Evolutionary conservation across 2,888 invertebrate genomes (phyloP).

Genomic region (Subacronicta megacephala): DNA sequence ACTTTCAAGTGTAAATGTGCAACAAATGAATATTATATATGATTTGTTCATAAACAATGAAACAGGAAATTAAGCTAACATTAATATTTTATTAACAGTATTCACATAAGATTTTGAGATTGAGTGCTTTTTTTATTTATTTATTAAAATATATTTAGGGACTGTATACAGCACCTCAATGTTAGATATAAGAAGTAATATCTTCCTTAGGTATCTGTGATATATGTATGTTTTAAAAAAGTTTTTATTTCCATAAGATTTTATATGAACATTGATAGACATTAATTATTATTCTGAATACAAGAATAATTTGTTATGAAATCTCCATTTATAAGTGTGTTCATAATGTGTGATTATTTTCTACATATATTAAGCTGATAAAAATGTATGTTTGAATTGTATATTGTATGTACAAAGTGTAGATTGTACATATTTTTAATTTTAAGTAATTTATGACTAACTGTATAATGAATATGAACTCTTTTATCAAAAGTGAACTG

Average conservation of each 20-base stretch:
- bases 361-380: slow-evolving; percentile 54
- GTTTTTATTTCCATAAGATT: slow-evolving; percentile 68
- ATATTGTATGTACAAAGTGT: slow-evolving; percentile 76
- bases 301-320: slow-evolving; percentile 64
- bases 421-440: slow-evolving; percentile 73
- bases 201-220: slow-evolving; percentile 88
- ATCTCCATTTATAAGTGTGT: slow-evolving; percentile 75
- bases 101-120: slow-evolving; percentile 72
- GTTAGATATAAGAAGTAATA: slow-evolving; percentile 76
- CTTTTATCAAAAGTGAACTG: slow-evolving; percentile 40
- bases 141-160: slow-evolving; percentile 69
- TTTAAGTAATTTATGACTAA: slow-evolving; percentile 67
- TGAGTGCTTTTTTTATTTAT: slow-evolving; percentile 80
- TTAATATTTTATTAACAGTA: slow-evolving; percentile 67
- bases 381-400: slow-evolving; percentile 60
- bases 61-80: slow-evolving; percentile 59
- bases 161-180: slow-evolving; percentile 78
- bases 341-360: slow-evolving; percentile 65
- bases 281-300: slow-evolving; percentile 52
- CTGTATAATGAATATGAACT: slow-evolving; percentile 52
- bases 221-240: slow-evolving; percentile 77
- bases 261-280: slow-evolving; percentile 60
- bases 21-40: slow-evolving; percentile 42
- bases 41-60: slow-evolving; percentile 46
- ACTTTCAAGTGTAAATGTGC: slow-evolving; percentile 81